Conservation (phyloP, 2,797 vertebrate genomes). For the Hypotaenidia philippensis region DNA sequence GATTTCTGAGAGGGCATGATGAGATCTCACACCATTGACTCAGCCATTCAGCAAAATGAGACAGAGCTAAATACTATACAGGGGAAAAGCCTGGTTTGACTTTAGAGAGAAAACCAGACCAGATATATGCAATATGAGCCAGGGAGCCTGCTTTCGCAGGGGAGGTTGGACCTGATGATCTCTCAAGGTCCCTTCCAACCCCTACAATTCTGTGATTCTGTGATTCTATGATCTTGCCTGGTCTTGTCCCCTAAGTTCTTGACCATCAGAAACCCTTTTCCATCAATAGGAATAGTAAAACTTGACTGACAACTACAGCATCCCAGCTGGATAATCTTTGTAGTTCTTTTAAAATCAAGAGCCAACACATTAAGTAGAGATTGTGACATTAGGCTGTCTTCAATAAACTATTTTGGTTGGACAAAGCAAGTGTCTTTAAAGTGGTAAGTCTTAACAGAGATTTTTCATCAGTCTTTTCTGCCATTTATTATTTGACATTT, state of each 20-base stretch:
- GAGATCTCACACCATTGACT: not conserved
- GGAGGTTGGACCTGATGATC: no score
- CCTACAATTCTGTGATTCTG: no score
- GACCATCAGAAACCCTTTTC: not conserved
- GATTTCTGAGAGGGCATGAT: not conserved
- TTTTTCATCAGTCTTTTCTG: not conserved
- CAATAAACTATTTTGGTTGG: not conserved
- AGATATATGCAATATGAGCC: not conserved
- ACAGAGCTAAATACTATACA: not conserved
- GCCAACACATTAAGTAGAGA: rapidly evolving
- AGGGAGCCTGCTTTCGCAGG: no score
- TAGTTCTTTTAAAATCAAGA: not conserved
- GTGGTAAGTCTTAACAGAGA: not conserved
- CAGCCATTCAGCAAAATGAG: not conserved
- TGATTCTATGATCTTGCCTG: not conserved
- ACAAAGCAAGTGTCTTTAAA: not conserved
- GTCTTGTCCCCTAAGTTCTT: not conserved
- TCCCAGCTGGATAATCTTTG: not conserved
- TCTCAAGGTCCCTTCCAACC: no score
- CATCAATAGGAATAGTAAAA: not conserved
- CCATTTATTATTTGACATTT: not conserved
- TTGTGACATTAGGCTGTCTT: not conserved
- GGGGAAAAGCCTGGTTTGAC: not conserved
- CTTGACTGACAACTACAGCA: not conserved
- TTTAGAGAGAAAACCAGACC: not conserved